Evolutionary conservation across 2,797 vertebrate species (phyloP), one percentile per base, ranked within the genome.

Genomic region (Intellagama lesueurii): DNA sequence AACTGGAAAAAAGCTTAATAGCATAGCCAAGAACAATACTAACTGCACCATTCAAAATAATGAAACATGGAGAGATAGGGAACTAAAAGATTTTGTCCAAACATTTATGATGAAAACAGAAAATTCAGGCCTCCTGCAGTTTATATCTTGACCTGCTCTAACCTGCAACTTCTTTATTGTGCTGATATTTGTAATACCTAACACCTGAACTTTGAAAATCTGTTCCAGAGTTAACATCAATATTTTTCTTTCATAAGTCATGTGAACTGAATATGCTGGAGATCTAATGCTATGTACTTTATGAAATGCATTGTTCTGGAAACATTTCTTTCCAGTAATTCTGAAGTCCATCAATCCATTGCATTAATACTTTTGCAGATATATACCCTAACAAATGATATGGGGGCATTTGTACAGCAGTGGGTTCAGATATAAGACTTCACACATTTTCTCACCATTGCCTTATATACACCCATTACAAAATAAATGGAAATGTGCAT

Each of bases 81-180:
- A n/a, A 81, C 3, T 30, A 60, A 47, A 72, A 81, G n/a, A 56
- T 7, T 81, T 81, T 87, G 26, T 22, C 32, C 28, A 73, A 73
- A 5, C 72, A 47, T 9, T 5, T 78, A n/a, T 40, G 49, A 24
- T 60, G n/a, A 56, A 44, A 84, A 84, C 30, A 49, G 17, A 72
- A 3, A 49, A 72, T 72, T 60, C 16, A 60, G 1, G 72, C n/a
- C 56, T 52, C 17, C 28, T 44, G 24, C 44, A 79, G 7, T 7
- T 70, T 69, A 69, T 64, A 83, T 69, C 40, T 69, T 69, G 81
- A 30, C 26, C 16, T 49, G 66, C 68, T 83, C 28, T n/a, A 83
- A 78, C 78, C 14, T 66, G 22, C 32, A 73, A 8, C 22, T 5
- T 0, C 0, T 1, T 12, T 69, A 0, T 56, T 28, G 81, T 86